These are phyloP conservation scores for Formicarius rufipectus DNA, from an alignment of 2,113 vertebrate genomes.

Conservation along the genomic window DNA sequence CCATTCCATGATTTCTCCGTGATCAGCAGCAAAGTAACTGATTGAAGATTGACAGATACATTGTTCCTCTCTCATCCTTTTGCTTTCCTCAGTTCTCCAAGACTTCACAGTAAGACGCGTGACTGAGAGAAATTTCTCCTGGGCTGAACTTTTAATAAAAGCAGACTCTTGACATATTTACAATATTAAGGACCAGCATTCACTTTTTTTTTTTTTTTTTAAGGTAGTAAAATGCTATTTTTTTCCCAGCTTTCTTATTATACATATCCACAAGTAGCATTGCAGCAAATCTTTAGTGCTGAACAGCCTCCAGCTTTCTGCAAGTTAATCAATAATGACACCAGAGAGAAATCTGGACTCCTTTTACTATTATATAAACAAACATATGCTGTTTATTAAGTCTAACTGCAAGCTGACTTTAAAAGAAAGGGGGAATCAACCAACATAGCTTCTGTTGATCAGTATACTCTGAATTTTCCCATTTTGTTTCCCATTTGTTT, in stretches of 20 bases:
- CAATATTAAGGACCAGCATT: not conserved
- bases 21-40: not conserved
- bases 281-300: not conserved
- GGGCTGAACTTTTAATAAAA: not conserved
- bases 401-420: not conserved
- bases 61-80: not conserved
- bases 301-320: not conserved
- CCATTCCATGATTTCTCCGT: not conserved
- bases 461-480: not conserved
- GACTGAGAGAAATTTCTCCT: not conserved
- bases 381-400: not conserved
- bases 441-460: not conserved
- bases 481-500: not conserved
- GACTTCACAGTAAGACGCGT: not conserved
- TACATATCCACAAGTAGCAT: not conserved
- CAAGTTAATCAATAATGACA: not conserved
- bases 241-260: not conserved
- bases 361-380: not conserved
- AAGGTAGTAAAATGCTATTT: not conserved
- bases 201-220: too few relatives aligned
- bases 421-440: not conserved
- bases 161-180: not conserved
- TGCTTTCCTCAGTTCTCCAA: not conserved
- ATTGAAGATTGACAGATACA: not conserved
- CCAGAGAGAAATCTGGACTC: not conserved